Evolutionary conservation across 1,140 invertebrate genomes (phyloP), one percentile per base, ranked within the genome.

Genomic region (Aradophagus sp.): DNA sequence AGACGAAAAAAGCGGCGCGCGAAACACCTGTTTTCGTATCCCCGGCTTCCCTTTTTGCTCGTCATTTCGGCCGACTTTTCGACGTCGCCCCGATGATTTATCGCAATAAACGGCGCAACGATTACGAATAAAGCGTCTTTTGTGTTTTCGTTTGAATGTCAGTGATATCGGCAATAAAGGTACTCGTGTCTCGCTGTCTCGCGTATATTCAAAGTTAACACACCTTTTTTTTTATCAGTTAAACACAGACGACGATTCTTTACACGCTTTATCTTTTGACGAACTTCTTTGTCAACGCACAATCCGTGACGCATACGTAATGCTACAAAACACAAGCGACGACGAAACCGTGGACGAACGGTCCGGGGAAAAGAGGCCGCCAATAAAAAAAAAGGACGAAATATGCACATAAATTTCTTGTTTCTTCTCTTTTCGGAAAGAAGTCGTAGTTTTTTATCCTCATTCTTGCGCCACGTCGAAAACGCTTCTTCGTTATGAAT

Each of bases 201-300:
- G 32, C 29, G n/a, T 23, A 23, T 8, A 52, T 63, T 70, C 58
- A 63, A 58, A 70, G 52, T 71, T 65, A 52, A 58, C 59, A 58
- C 59, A 53, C 59, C 59, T 70, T 70, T 70, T 23, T 23, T 67
- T 70, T 70, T 70, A 70, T 70, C 67, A 63, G 45, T 63, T 38
- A 56, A 62, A 58, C 52, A 65, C 45, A 65, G 53, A 69, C 52
- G 39, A 58, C 67, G 67, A 59, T 39, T 52, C 66, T 70, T 69
- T 69, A 50, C 48, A 42, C 29, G 56, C 56, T 69, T 70, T 70
- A 70, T 70, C 66, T 70, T 58, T 62, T 58, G 58, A 70, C 58
- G 67, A 70, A 70, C 67, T 52, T 63, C 67, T 70, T 70, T 70
- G 67, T 70, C 59, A 38, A 69, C 66, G 59, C 67, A 56, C 58